Percentiles rank a stretch among this genome's conserved stretches.
phyloP scores from a whole-genome alignment of 2,113 vertebrate species.

The Xiphophorus hellerii region DNA sequence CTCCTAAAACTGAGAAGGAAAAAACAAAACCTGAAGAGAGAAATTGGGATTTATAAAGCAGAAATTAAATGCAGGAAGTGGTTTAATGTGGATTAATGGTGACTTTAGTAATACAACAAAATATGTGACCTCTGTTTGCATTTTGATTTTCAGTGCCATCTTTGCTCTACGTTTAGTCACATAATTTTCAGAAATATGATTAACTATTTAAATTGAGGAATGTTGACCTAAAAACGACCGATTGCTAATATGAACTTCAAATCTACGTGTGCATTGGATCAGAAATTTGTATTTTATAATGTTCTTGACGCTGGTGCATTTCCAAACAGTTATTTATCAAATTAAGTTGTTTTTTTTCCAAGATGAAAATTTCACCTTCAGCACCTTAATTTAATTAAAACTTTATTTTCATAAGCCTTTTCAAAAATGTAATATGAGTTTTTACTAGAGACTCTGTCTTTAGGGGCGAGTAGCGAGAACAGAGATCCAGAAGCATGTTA shows the following conservation, averaged over 20 bases:
- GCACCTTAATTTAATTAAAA: neutral
- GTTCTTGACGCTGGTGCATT: neutral
- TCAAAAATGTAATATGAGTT: neutral
- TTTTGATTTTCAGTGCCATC: neutral
- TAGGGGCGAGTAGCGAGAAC: neutral
- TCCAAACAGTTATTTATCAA: neutral
- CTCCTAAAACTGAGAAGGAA: neutral
- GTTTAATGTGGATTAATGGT: neutral
- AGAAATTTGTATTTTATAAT: neutral
- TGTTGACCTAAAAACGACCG: neutral
- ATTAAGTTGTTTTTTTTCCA: neutral
- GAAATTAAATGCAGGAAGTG: constrained; percentile 1
- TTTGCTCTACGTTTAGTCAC: neutral
- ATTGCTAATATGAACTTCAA: neutral
- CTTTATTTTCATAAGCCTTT: neutral
- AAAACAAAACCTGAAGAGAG: neutral
- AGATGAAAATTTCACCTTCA: neutral
- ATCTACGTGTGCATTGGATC: neutral
- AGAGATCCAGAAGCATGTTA: no score
- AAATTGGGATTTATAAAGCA: constrained; percentile 2
- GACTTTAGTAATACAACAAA: neutral
- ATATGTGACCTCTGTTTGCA: neutral
- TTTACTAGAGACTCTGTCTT: neutral
- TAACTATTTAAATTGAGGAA: neutral
- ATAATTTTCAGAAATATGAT: neutral